Percentiles rank a stretch among this genome's conserved stretches.
phyloP scores from a whole-genome alignment of 1,140 invertebrate genomes.

The Philotrypesis tridentata region DNA sequence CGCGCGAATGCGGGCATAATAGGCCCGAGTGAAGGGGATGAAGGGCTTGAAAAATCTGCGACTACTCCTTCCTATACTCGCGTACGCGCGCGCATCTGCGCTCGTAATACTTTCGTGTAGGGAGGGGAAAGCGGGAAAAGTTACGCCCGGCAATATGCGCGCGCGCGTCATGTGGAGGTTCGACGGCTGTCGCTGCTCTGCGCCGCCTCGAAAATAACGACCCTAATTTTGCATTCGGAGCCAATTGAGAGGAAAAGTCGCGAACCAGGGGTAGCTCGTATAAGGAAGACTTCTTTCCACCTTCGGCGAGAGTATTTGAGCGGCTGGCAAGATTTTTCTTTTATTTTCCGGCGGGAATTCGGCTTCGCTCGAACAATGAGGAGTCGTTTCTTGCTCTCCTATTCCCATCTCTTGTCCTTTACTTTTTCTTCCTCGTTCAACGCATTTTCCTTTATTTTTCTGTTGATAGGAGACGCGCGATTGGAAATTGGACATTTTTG shows the following conservation, averaged over 20 bases:
- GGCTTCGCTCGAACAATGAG: conserved; percentile 24
- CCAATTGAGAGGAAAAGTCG: conserved; percentile 53
- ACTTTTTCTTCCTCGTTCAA: not conserved
- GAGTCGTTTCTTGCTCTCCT: not conserved
- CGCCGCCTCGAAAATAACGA: conserved; percentile 29
- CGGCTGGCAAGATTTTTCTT: not conserved
- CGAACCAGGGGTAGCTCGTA: conserved; percentile 40
- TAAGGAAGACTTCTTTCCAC: not conserved
- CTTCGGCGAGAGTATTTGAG: not conserved
- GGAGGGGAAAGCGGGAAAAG: not conserved
- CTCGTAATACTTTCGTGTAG: not conserved
- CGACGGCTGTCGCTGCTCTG: not conserved
- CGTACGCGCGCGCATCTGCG: not conserved
- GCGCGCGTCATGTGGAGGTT: conserved; percentile 4
- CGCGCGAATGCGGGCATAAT: not conserved
- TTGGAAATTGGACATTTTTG: conserved; percentile 29
- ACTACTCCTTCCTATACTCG: not conserved
- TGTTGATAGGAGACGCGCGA: not conserved
- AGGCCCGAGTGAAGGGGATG: conserved; percentile 2
- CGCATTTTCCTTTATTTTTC: not conserved
- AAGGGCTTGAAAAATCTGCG: conserved; percentile 20
- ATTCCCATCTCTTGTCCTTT: conserved; percentile 2
- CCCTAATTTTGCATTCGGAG: conserved; percentile 48
- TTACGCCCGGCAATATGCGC: not conserved
- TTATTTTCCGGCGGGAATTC: not conserved